phyloP scores from a whole-genome alignment of 2,888 invertebrate genomes.

The Drosophila lutescens region DNA sequence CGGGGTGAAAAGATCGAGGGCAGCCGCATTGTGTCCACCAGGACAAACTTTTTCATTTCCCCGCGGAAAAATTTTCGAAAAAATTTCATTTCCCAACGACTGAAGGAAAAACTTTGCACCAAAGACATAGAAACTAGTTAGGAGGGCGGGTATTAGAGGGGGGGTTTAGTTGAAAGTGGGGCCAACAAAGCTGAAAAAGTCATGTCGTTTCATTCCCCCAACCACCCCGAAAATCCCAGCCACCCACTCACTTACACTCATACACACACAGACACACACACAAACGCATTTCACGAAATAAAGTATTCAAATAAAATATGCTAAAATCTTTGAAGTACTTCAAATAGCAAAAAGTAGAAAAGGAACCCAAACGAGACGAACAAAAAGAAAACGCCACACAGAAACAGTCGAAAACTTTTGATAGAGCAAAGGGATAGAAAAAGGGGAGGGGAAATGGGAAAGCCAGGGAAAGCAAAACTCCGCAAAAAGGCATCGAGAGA shows the following conservation, averaged over 20 bases:
- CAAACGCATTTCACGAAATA: constrained; percentile 75
- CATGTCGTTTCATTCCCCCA: constrained; percentile 55
- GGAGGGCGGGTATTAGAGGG: constrained; percentile 48
- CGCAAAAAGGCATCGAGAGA: constrained; percentile 66
- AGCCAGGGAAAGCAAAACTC: constrained; percentile 55
- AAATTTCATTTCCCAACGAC: constrained; percentile 79
- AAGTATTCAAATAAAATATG: constrained; percentile 80
- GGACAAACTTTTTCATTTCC: constrained; percentile 80
- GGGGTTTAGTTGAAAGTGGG: constrained; percentile 26
- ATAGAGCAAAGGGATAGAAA: constrained; percentile 51
- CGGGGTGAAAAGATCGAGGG: constrained; percentile 24
- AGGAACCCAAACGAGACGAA: constrained; percentile 50
- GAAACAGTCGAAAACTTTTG: constrained; percentile 67
- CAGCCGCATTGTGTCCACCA: constrained; percentile 77
- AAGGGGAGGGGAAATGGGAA: constrained; percentile 44
- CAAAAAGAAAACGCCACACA: constrained; percentile 53
- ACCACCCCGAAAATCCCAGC: not conserved
- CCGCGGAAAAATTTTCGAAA: constrained; percentile 79
- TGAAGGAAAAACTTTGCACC: constrained; percentile 72
- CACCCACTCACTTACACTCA: constrained; percentile 1
- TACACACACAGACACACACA: constrained; percentile 17
- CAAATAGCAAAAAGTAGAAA: constrained; percentile 73
- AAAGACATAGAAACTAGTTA: constrained; percentile 80
- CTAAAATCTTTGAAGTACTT: constrained; percentile 81
- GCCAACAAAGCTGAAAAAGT: constrained; percentile 72